Evolutionary conservation across 2,888 invertebrate genomes (phyloP).

Genomic region (Silvanus unidentatus): DNA sequence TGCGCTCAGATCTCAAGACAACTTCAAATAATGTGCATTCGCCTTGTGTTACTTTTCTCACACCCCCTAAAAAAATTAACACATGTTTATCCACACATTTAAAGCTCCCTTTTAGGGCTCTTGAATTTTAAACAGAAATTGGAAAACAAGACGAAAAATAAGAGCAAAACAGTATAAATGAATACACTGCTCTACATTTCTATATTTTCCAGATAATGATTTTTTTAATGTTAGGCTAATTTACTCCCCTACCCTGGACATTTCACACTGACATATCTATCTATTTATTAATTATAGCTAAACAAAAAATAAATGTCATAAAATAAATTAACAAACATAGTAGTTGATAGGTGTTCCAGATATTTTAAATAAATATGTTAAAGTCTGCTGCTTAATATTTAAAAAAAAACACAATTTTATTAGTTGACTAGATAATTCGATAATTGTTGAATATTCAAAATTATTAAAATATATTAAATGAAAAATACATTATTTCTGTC

Average conservation of each 20-base stretch:
- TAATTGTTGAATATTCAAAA: too few relatives aligned
- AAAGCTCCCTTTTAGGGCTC: too few relatives aligned
- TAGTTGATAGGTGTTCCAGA: constrained; percentile 15
- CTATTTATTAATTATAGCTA: constrained; percentile 30
- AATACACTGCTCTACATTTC: constrained; percentile 11
- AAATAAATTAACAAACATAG: constrained; percentile 6
- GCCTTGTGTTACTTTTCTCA: too few relatives aligned
- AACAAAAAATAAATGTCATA: constrained; percentile 34
- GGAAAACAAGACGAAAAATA: neutral
- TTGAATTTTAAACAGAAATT: too few relatives aligned
- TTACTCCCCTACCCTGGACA: constrained; percentile 41
- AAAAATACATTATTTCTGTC: too few relatives aligned
- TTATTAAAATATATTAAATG: constrained; percentile 1
- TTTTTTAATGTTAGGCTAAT: constrained; percentile 24
- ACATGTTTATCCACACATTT: too few relatives aligned
- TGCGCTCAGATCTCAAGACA: too few relatives aligned
- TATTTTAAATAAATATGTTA: constrained; percentile 18
- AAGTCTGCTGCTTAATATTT: neutral
- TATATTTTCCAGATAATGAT: constrained; percentile 11
- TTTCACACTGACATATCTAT: constrained; percentile 38
- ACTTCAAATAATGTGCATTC: too few relatives aligned
- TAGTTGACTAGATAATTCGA: constrained; percentile 1
- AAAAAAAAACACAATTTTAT: neutral
- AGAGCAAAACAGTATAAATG: constrained; percentile 5
- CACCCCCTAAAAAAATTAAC: too few relatives aligned